phyloP scores from a whole-genome alignment of 2,797 vertebrate genomes.

The Typhlichthys subterraneus region DNA sequence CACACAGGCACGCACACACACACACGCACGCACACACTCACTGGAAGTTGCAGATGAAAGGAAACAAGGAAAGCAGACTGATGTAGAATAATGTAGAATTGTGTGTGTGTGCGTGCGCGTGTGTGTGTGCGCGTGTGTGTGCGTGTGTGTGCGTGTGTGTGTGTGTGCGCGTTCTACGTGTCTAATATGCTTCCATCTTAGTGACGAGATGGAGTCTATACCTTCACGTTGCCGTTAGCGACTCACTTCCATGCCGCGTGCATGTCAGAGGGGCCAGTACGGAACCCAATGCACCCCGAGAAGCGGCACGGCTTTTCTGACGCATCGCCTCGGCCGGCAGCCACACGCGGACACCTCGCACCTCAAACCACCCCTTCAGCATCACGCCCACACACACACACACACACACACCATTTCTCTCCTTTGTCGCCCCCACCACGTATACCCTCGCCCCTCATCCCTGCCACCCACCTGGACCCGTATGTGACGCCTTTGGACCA shows the following conservation, averaged over 20 bases:
- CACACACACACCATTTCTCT: neutral
- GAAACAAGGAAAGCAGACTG: too few species aligned
- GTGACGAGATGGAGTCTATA: neutral
- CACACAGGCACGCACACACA: too few species aligned
- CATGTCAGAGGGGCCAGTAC: too few species aligned
- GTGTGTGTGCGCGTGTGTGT: neutral
- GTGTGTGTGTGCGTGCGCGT: neutral
- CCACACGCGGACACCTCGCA: constrained; percentile 9
- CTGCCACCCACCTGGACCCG: constrained; percentile 3
- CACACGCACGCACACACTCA: too few species aligned
- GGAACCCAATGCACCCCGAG: too few species aligned
- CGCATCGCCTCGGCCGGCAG: constrained; percentile 1
- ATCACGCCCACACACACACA: constrained; percentile 12
- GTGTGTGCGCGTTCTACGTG: neutral
- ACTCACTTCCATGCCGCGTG: too few species aligned
- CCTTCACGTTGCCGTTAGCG: neutral
- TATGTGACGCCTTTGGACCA: neutral
- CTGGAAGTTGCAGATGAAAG: too few species aligned
- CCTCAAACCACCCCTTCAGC: constrained; percentile 5
- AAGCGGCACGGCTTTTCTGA: neutral
- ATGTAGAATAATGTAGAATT: neutral
- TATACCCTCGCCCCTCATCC: neutral
- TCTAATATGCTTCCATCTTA: too few species aligned
- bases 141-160: constrained; percentile 4
- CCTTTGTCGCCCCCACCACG: neutral